Evolutionary conservation across 2,113 vertebrate species (phyloP), one percentile per base, ranked within the genome.

Genomic region (Cettia cetti): DNA sequence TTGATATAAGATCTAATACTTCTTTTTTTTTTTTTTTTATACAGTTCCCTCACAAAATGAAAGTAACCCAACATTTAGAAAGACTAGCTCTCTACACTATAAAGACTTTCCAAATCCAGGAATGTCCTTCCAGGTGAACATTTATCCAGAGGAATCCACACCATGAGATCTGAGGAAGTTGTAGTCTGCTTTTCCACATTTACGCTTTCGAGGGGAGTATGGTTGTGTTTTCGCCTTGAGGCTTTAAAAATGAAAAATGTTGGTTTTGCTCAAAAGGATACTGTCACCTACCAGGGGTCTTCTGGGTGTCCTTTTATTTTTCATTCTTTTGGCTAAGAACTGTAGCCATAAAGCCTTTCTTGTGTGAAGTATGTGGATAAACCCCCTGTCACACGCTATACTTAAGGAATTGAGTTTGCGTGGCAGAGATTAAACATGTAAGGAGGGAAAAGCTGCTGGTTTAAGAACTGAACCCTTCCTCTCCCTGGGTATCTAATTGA

Each of bases 201-300:
- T 19, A 11, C 1, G 1, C 28, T 72, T 77, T 64, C 9, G 28
- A 37, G 30, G 19, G 24, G 19, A 89, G 31, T 39, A 20, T 19
- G 47, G 60, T 24, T 77, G 3, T n/a, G 19, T 42, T 77, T 96
- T 61, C 63, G 77, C 39, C 42, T 80, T 45, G 24, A 79, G 52
- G 53, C 35, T 94, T 80, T 66, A 42, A 54, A 84, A 93, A 44
- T 44, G 20, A 47, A 72, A 37, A 84, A 76, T 40, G 7, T 5
- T 87, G 13, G 15, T 77, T 95, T 87, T 54, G 27, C 24, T 90
- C 59, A 54, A 33, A 89, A 61, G 5, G 21, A 9, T 27, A 3
- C 7, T 1, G 0, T 57, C 33, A 31, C 0, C 0, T 88, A 37
- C 23, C 4, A 26, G 18, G 7, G 23, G 16, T 63, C 52, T 82